A percentile compares a stretch with the other conserved stretches of the same genome.
Conservation (phyloP, 1,140 invertebrate genomes). For the Dinothrombium tinctorium region DNA sequence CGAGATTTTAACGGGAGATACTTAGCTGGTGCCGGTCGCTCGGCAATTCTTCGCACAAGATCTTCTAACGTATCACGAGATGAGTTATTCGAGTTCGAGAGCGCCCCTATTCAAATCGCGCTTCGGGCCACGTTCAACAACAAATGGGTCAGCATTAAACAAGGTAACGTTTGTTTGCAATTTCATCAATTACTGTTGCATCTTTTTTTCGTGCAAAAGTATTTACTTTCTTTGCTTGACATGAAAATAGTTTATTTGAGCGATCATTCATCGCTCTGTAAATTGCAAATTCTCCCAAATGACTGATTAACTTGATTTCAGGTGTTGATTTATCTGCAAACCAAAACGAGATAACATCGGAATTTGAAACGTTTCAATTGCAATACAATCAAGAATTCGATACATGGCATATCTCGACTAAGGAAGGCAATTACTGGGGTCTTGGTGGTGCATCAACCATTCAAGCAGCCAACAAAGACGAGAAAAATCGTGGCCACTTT, state of each 20-base stretch:
- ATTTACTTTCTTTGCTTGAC: too few relatives aligned
- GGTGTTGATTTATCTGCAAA: conserved; percentile 93
- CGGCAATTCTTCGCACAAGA: conserved; percentile 73
- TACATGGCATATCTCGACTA: conserved; percentile 82
- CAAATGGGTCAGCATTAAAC: conserved; percentile 86
- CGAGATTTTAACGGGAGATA: conserved; percentile 53
- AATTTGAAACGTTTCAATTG: conserved; percentile 87
- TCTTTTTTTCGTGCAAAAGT: too few relatives aligned
- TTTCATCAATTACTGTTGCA: too few relatives aligned
- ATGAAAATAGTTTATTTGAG: too few relatives aligned
- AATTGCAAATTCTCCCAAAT: background rate
- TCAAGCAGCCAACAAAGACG: background rate
- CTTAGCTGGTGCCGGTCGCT: conserved; percentile 79
- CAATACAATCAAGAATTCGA: conserved; percentile 68
- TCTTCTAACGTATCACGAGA: conserved; percentile 78
- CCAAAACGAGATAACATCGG: conserved; percentile 71
- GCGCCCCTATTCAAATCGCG: conserved; percentile 46
- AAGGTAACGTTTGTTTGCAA: conserved; percentile 47
- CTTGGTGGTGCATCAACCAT: conserved; percentile 38
- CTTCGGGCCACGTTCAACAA: conserved; percentile 74
- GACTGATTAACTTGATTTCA: conserved; percentile 21
- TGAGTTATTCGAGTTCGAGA: conserved; percentile 85
- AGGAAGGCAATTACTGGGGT: conserved; percentile 90
- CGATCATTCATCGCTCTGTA: background rate
- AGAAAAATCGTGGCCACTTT: conserved; percentile 2